Evolutionary conservation across 2,113 vertebrate genomes (phyloP).

Genomic region (Orthonyx spaldingii): DNA sequence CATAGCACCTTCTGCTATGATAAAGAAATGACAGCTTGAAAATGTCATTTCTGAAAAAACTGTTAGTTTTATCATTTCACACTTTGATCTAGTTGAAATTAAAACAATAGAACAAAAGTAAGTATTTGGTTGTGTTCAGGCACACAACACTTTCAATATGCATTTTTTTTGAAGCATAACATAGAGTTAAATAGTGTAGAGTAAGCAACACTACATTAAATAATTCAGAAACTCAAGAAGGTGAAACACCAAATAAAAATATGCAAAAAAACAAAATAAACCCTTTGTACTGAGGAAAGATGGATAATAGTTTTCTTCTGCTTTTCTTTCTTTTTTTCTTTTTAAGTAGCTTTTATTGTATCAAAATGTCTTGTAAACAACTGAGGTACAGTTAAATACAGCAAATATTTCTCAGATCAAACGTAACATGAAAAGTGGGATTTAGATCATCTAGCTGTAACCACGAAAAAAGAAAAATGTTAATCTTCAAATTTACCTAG

Average conservation of each 20-base stretch:
- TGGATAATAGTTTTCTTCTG: background rate
- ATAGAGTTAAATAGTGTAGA: background rate
- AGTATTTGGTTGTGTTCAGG: background rate
- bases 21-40: background rate
- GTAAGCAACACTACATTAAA: background rate
- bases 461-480: background rate
- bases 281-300: background rate
- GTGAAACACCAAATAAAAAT: background rate
- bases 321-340: background rate
- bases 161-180: background rate
- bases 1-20: background rate
- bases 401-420: background rate
- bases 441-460: background rate
- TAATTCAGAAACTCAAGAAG: background rate
- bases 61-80: background rate
- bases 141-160: background rate
- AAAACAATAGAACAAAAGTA: background rate
- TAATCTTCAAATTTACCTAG: background rate
- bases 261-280: accelerated
- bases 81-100: background rate
- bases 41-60: background rate
- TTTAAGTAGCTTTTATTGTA: background rate
- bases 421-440: background rate
- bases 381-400: background rate
- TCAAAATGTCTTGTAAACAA: background rate